phyloP scores from a whole-genome alignment of 1,140 invertebrate species.

The Cataglyphis hispanica region DNA sequence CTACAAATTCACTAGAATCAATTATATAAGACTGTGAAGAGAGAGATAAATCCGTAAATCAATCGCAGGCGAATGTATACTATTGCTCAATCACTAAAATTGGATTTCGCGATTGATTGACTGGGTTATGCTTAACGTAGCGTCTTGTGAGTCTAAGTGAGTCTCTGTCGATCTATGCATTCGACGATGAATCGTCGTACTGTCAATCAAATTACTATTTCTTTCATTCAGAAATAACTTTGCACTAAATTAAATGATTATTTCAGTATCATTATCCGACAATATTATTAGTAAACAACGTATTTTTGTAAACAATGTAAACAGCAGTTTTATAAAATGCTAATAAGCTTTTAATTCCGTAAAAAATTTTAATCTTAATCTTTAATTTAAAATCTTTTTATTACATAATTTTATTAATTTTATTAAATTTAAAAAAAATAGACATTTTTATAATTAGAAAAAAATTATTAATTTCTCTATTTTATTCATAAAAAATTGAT shows the following conservation, averaged over 20 bases:
- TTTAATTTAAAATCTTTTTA: background rate
- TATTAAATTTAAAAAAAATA: too few species aligned
- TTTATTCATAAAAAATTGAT: background rate
- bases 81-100: constrained; percentile 74
- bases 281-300: background rate
- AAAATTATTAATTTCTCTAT: background rate
- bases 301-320: background rate
- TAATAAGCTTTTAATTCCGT: background rate
- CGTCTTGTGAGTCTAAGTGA: constrained; percentile 75
- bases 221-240: constrained; percentile 11
- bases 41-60: constrained; percentile 55
- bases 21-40: constrained; percentile 66
- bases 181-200: constrained; percentile 48
- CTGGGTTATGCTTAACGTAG: constrained; percentile 71
- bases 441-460: too few species aligned
- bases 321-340: background rate
- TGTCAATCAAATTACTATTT: constrained; percentile 23
- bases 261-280: background rate
- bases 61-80: constrained; percentile 68
- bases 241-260: background rate
- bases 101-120: constrained; percentile 72
- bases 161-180: constrained; percentile 72
- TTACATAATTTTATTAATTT: background rate
- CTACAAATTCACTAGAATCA: constrained; percentile 63
- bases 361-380: background rate